phyloP scores from a whole-genome alignment of 2,113 vertebrate genomes.

The Nettapus auritus region DNA sequence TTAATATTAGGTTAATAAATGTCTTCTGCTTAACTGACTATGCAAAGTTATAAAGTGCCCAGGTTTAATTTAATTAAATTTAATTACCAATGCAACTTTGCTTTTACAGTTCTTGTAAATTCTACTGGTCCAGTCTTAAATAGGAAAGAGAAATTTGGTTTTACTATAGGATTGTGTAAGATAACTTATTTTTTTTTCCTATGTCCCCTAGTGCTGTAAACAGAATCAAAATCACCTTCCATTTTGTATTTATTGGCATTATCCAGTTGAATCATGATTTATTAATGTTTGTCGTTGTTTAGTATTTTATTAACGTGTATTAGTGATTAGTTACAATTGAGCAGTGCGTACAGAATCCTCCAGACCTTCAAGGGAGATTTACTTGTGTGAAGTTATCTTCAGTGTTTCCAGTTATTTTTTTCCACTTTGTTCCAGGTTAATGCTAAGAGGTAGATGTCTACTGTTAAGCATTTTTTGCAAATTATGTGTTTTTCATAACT shows the following conservation, averaged over 20 bases:
- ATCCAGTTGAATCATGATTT: neutral
- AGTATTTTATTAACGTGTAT: neutral
- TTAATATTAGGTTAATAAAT: constrained; percentile 12
- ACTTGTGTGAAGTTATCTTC: neutral
- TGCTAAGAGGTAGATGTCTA: neutral
- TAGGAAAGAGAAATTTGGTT: neutral
- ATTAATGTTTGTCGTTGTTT: neutral
- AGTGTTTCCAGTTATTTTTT: neutral
- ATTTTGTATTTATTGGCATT: neutral
- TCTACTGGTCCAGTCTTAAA: neutral
- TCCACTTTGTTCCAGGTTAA: neutral
- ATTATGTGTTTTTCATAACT: neutral
- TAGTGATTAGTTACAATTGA: neutral
- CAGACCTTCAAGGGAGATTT: neutral
- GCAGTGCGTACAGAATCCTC: neutral
- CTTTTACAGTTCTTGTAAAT: constrained; percentile 7
- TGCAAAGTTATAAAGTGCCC: neutral
- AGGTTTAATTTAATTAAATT: constrained; percentile 25
- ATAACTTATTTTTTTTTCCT: neutral
- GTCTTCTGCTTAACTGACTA: constrained; percentile 1
- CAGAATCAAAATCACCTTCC: neutral
- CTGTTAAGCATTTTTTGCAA: neutral
- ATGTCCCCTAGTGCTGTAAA: neutral
- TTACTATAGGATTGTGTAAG: neutral
- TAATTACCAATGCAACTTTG: neutral